These are phyloP conservation scores for Teleogryllus oceanicus DNA, from an alignment of 2,888 invertebrate species.

Conservation along the genomic window DNA sequence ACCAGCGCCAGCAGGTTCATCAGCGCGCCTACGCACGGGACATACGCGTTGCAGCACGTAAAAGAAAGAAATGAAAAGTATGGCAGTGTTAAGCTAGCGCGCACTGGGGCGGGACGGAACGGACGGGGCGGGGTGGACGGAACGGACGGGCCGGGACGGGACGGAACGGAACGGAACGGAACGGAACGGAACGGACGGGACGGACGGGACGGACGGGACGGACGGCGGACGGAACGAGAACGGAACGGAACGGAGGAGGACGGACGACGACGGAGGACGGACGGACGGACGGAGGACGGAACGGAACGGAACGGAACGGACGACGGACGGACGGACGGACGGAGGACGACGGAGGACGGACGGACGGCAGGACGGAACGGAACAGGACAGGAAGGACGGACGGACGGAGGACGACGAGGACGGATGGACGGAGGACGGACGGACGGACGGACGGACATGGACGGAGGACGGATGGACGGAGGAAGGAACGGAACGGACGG, in stretches of 20 bases:
- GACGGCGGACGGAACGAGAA: not conserved
- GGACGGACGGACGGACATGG: too few species aligned
- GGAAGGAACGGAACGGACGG: too few species aligned
- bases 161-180: conserved; percentile 35
- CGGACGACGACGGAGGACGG: conserved; percentile 27
- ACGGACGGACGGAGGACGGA: conserved; percentile 36
- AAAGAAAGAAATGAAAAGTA: too few species aligned
- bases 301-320: conserved; percentile 40
- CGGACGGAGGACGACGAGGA: too few species aligned
- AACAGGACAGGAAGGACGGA: not conserved
- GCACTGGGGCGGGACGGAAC: not conserved
- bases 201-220: not conserved
- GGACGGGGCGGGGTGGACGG: not conserved
- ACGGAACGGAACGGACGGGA: too few species aligned
- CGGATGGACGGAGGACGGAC: too few species aligned
- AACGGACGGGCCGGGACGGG: conserved; percentile 35
- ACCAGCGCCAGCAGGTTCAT: conserved; percentile 54
- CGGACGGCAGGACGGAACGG: conserved; percentile 19
- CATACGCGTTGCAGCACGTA: not conserved
- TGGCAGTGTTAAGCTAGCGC: too few species aligned
- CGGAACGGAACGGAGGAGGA: not conserved
- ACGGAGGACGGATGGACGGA: too few species aligned
- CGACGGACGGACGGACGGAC: conserved; percentile 11
- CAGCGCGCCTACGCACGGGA: conserved; percentile 35
- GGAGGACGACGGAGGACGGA: conserved; percentile 11